phyloP scores from a whole-genome alignment of 2,888 invertebrate genomes.

The Limnephilus rhombicus region DNA sequence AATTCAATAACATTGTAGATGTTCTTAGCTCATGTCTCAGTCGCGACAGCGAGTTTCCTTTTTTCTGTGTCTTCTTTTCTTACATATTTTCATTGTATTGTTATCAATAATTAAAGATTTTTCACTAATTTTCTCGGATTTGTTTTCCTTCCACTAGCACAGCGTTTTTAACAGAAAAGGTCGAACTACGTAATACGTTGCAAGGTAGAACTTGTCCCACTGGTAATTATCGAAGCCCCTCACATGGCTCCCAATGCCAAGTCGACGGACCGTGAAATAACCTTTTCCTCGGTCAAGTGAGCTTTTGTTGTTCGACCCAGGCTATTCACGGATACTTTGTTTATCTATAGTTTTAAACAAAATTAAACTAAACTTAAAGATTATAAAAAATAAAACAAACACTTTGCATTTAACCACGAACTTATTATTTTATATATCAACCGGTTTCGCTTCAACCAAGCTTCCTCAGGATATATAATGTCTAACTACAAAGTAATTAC shows the following conservation, averaged over 20 bases:
- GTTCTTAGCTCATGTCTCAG: too few species aligned
- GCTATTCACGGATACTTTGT: background rate
- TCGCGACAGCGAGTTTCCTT: too few species aligned
- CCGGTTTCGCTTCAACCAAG: too few species aligned
- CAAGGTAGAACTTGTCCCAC: conserved; percentile 33
- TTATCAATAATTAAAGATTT: background rate
- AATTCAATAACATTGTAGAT: too few species aligned
- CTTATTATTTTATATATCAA: too few species aligned
- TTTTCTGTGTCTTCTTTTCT: too few species aligned
- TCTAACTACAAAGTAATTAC: too few species aligned
- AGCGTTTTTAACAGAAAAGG: background rate
- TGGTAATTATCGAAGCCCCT: conserved; percentile 24
- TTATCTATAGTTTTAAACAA: background rate
- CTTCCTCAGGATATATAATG: too few species aligned
- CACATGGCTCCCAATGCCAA: conserved; percentile 13
- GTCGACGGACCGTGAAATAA: conserved; percentile 41
- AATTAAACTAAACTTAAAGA: too few species aligned
- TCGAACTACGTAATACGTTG: background rate
- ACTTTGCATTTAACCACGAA: too few species aligned
- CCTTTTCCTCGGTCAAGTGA: conserved; percentile 37
- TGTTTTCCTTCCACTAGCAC: background rate
- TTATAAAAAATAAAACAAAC: too few species aligned
- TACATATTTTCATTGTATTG: background rate
- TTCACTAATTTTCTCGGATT: background rate
- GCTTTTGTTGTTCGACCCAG: conserved; percentile 5